Evolutionary conservation across 2,888 invertebrate genomes (phyloP), one percentile per base, ranked within the genome.

Genomic region (Eupithecia exiguata): DNA sequence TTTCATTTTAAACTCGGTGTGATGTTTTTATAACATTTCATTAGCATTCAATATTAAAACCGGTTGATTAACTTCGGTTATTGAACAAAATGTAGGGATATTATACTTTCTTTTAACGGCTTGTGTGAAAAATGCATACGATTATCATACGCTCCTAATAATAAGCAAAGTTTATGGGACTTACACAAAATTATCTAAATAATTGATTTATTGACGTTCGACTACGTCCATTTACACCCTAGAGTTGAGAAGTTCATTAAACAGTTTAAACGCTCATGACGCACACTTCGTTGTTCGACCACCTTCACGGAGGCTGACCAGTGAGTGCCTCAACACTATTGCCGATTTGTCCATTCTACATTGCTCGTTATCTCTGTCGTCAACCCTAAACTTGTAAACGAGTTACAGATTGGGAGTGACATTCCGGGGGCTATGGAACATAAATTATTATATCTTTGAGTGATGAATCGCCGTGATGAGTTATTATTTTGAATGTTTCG

Each of bases 381-480:
- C 65, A 69, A 69, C 76, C 79, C 78, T 71, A 80, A 80, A 80
- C 79, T 80, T 80, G 72, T 81, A 81, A 81, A 80, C 78, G 77
- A 80, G 80, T 81, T 81, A 81, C 77, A 79, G 79, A 80, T 81
- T 74, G 77, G 76, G 75, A 79, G 78, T 78, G 81, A 81, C 81
- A 80, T 81, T 77, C 78, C 74, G 75, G 77, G 65, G 75, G 78
- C 71, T 70, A 66, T 62, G 74, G 72, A 76, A 79, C 81, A 78
- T 79, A 78, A 81, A 81, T 81, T 77, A 79, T 76, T 71, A 77
- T 75, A 74, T 70, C 71, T 71, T 71, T 73, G 70, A 78, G 75
- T 78, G 80, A 80, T 80, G 79, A 80, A 80, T 81, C 77, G 76
- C 75, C 62, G 70, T 81, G 77, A 81, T 78, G 78, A 81, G 73